Evolutionary conservation across 2,113 vertebrate species (phyloP), one percentile per base, ranked within the genome.

Genomic region (Microcebus ravelobensis): DNA sequence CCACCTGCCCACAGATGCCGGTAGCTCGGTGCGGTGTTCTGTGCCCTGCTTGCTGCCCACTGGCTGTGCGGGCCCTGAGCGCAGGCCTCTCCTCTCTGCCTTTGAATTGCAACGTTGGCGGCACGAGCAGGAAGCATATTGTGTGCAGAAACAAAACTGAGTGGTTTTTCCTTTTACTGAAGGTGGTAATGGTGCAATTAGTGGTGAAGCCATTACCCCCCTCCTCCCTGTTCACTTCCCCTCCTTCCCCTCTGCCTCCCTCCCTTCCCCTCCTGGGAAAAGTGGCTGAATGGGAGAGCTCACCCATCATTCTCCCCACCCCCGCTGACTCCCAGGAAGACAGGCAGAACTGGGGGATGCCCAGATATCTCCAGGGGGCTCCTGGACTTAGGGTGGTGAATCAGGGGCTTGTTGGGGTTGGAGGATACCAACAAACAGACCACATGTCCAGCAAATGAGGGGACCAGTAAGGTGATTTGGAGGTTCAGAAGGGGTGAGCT

Each of bases 161-260:
- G 92, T 95, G 88, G 81, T 76, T 98, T 97, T 97, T 93, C 96
- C 93, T 94, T 94, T 97, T 97, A 95, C 96, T 82, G 97, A 98
- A 97, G 97, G 97, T 98, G 97, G 97, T 96, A 98, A 98, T 93
- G 96, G 98, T 98, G 97, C 98, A 98, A 98, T 98, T 98, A 99
- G 98, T 98, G 98, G 98, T 98, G 98, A 97, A 98, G 97, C 98
- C 98, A 98, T 98, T 98, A 98, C 98, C 97, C 98, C 81, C 15
- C 96, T 97, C 96, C 97, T 98, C 80, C 90, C 67, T 94, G 95
- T 97, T 96, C 91, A 98, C 97, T 98, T 97, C 97, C 97, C 93
- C 97, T 96, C 97, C 21, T 96, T 96, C 96, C 97, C 98, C 76
- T 96, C 67, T 50, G 50, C 91, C 83, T 2, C 97, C 98, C 97